Conservation (phyloP, 2,113 vertebrate species). For the Emydura subglobosa region DNA sequence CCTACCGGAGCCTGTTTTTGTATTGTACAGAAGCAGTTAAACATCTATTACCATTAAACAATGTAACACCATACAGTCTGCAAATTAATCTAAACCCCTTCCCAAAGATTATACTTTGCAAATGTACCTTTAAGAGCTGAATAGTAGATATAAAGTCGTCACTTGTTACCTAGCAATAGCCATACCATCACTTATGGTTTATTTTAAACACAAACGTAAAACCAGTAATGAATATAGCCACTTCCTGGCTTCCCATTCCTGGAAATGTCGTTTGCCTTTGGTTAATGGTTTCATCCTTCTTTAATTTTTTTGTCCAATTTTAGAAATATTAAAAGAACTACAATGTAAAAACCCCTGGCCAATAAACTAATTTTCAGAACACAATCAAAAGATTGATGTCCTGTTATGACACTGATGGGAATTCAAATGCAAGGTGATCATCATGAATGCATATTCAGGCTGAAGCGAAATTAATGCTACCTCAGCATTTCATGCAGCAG, state of each 20-base stretch:
- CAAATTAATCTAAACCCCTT: conserved; percentile 68
- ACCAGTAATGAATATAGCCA: not conserved
- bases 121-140: conserved; percentile 63
- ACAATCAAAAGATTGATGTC: not conserved
- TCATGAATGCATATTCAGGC: rapidly evolving
- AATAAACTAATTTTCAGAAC: not conserved
- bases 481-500: not conserved
- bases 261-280: not conserved
- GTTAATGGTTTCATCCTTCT: not conserved
- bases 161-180: conserved; percentile 79
- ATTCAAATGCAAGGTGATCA: rapidly evolving
- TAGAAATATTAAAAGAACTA: not conserved
- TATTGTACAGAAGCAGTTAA: conserved; percentile 54
- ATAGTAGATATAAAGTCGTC: conserved; percentile 51
- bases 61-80: conserved; percentile 66
- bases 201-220: conserved; percentile 54
- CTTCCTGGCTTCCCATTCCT: not conserved
- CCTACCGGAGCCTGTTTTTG: conserved; percentile 31
- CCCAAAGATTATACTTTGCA: conserved; percentile 59
- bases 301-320: not conserved
- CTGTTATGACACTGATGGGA: rapidly evolving
- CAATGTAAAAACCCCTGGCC: not conserved
- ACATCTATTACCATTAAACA: conserved; percentile 68
- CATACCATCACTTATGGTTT: conserved; percentile 36
- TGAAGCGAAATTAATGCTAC: not conserved